Evolutionary conservation across 2,113 vertebrate species (phyloP).

Genomic region (Anoura caudifer): DNA sequence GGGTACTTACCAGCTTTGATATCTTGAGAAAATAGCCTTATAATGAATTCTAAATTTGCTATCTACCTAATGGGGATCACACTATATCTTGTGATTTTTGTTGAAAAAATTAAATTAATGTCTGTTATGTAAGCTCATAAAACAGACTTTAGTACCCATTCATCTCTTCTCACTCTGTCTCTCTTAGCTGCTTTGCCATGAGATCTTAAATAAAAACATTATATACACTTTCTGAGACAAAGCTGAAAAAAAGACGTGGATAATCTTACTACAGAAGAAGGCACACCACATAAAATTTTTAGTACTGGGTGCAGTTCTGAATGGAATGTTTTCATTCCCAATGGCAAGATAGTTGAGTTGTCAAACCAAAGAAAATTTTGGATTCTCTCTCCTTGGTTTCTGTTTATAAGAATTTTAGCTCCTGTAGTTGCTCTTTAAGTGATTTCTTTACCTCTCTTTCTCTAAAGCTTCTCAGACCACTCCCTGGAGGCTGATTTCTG

Average conservation of each 20-base stretch:
- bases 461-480: constrained; percentile 27
- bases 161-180: neutral
- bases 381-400: neutral
- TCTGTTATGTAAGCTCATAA: neutral
- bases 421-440: neutral
- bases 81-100: neutral
- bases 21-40: neutral
- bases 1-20: neutral
- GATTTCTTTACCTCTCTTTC: neutral
- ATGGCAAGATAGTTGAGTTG: neutral
- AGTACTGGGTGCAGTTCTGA: neutral
- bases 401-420: neutral
- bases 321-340: neutral
- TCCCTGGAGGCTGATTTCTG: constrained; percentile 49
- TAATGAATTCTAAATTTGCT: neutral
- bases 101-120: neutral
- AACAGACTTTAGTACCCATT: neutral
- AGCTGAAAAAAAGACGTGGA: neutral
- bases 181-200: neutral
- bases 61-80: neutral
- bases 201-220: neutral
- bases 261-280: neutral
- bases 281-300: neutral
- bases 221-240: neutral
- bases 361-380: neutral